These are phyloP conservation scores for Drosophila acutilabella DNA, from an alignment of 2,888 invertebrate genomes.

Conservation along the genomic window DNA sequence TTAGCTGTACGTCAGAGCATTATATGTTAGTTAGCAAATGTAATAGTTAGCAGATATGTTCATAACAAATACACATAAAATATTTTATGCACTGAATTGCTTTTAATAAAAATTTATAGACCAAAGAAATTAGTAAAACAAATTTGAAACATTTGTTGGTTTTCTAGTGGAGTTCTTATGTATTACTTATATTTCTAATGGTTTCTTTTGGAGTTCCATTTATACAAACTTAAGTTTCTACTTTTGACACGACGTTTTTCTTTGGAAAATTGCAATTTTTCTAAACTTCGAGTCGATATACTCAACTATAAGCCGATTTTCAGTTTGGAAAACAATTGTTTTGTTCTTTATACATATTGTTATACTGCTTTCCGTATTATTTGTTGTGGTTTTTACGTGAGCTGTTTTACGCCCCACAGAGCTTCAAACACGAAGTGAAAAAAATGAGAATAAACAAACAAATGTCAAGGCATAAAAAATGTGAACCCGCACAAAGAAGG, in stretches of 20 bases:
- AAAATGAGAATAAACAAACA: conserved; percentile 50
- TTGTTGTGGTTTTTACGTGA: conserved; percentile 34
- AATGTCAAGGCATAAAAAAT: conserved; percentile 56
- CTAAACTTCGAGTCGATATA: not conserved
- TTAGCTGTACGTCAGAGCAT: conserved; percentile 25
- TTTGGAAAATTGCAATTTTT: not conserved
- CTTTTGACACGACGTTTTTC: too few relatives aligned
- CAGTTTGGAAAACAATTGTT: conserved; percentile 6
- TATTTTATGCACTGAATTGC: conserved; percentile 8
- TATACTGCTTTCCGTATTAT: conserved; percentile 9
- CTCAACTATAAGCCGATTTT: conserved; percentile 1
- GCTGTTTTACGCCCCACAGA: conserved; percentile 66
- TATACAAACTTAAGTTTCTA: too few relatives aligned
- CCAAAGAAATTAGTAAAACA: not conserved
- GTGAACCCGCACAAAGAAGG: conserved; percentile 33
- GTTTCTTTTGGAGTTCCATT: too few relatives aligned
- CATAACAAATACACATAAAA: conserved; percentile 10
- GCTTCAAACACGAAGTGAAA: conserved; percentile 21
- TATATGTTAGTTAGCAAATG: conserved; percentile 26
- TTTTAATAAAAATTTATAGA: not conserved
- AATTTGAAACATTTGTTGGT: not conserved
- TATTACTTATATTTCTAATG: not conserved
- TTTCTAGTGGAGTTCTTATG: not conserved
- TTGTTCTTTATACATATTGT: conserved; percentile 11
- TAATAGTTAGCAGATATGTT: conserved; percentile 15